Base-by-base conservation (phyloP, 2,888 invertebrate genomes). In the Serrognathus titanus region DNA sequence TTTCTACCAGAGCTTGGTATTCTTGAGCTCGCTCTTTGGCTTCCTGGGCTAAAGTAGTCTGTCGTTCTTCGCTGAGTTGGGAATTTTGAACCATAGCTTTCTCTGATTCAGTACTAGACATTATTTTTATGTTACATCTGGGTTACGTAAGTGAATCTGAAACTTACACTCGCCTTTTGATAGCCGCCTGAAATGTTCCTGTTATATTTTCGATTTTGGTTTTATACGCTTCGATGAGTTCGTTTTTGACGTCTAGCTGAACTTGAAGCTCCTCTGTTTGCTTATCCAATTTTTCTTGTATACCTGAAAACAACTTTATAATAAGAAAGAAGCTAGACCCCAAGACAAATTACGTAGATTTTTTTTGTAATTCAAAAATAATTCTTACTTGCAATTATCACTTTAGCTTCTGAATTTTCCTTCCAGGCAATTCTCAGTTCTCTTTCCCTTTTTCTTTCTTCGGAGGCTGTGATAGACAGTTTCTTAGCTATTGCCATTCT, bases 41-140 rank as follows among this genome's bases (percentile, higher is more conserved):
- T 58, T 83, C 80, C 57, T 80, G 79, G n/a, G 78, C 75, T 1
- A 85, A 71, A 70, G 79, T 73, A n/a, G 78, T 78, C 57, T 77
- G 77, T 51, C 78, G 79, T 6, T 78, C 74, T 13, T 76, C 67
- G 63, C 83, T 84, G 4, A 77, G 74, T 16, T 81, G 71, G 2
- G 78, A 75, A 1, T 80, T 79, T 24, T 81, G 68, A 63, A 81
- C 81, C 83, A 85, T 85, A 60, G 78, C 76, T 24, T 55, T 61
- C 48, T 65, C 63, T 3, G 63, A 64, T 6, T 51, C 54, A 79
- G 80, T 60, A 7, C 71, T 69, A 16, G 9, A 20, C 24, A 49
- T 31, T 31, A 0, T 6, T 31, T 31, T 31, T 6, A 3, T 7
- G 7, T 31, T 31, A 31, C 24, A 1, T 31, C 3, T 31, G 24